These are phyloP conservation scores for Deroplatys truncata DNA, from an alignment of 2,888 invertebrate genomes.

Conservation along the genomic window DNA sequence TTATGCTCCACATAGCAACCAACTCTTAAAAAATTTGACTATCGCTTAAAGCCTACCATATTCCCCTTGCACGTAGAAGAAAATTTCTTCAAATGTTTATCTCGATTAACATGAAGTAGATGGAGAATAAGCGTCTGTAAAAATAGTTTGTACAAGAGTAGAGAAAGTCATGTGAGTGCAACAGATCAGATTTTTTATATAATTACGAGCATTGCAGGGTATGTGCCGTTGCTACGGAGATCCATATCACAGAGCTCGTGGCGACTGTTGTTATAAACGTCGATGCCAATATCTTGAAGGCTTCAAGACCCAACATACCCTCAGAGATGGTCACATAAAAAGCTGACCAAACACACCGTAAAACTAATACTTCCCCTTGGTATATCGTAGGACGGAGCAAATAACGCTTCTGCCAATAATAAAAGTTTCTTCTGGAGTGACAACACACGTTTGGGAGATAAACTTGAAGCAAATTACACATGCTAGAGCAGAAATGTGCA, in stretches of 20 bases:
- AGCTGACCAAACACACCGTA: background rate
- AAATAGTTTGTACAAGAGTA: too few relatives aligned
- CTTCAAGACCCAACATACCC: background rate
- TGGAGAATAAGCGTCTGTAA: too few relatives aligned
- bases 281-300: background rate
- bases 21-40: too few relatives aligned
- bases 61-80: too few relatives aligned
- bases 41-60: too few relatives aligned
- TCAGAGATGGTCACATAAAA: background rate
- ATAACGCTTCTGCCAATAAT: background rate
- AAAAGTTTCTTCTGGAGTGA: background rate
- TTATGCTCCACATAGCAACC: too few relatives aligned
- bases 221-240: background rate
- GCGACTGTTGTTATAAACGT: background rate
- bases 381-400: background rate
- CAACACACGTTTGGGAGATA: background rate
- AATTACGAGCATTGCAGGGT: too few relatives aligned
- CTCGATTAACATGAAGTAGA: too few relatives aligned
- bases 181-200: too few relatives aligned
- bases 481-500: background rate
- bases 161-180: too few relatives aligned
- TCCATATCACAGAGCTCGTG: background rate
- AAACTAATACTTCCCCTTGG: background rate
- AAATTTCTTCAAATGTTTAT: too few relatives aligned
- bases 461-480: background rate